Percentiles rank a stretch among this genome's conserved stretches.
Evolutionary conservation across 2,113 vertebrate genomes (phyloP).

Genomic region (Bubalus kerabau): DNA sequence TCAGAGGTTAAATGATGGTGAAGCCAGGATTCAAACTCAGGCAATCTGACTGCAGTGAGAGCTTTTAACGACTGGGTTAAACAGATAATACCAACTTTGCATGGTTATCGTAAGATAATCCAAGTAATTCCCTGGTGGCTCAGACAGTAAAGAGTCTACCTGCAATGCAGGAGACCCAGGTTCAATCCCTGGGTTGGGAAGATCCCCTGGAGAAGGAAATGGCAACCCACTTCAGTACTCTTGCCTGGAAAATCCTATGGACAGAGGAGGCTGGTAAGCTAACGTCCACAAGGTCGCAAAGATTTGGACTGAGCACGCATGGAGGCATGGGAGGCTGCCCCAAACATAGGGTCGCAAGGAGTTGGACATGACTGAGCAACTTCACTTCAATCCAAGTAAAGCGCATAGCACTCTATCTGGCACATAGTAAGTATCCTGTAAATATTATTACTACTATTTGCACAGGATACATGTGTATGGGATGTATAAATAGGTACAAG

Average conservation of each 20-base stretch:
- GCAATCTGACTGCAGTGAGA: neutral
- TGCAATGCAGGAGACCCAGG: neutral
- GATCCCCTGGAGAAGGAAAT: neutral
- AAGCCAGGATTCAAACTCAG: neutral
- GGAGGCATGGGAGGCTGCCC: too few relatives aligned
- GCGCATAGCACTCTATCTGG: neutral
- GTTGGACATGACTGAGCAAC: too few relatives aligned
- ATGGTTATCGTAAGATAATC: too few relatives aligned
- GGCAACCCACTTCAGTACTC: neutral
- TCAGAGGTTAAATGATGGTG: neutral
- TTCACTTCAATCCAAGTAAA: neutral
- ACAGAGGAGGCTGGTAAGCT: neutral
- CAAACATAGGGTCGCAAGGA: too few relatives aligned
- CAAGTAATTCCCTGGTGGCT: neutral
- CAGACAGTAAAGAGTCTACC: neutral
- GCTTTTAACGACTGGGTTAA: too few relatives aligned
- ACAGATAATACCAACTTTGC: neutral
- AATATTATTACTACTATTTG: neutral
- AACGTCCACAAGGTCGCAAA: too few relatives aligned
- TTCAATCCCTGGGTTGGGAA: accelerated
- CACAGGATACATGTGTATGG: accelerated
- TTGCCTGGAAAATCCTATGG: neutral
- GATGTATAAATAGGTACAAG: neutral
- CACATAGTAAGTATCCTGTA: neutral
- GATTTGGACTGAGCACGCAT: too few relatives aligned